These are phyloP conservation scores for Trachythela sp. DNA, from an alignment of 64 coral and sea anemone genomes.

Conservation along the genomic window DNA sequence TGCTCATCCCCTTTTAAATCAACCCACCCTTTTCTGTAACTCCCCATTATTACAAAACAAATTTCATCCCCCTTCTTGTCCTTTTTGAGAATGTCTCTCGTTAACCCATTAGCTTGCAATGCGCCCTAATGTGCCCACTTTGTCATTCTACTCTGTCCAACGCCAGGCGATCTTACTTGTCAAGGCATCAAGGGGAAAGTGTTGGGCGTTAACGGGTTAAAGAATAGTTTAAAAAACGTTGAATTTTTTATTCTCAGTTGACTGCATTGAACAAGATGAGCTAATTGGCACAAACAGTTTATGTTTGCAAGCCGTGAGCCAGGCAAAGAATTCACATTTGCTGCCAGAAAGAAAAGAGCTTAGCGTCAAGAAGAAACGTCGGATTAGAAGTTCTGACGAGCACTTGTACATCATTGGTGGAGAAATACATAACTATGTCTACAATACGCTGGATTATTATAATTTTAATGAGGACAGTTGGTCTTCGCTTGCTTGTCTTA, in stretches of 20 bases:
- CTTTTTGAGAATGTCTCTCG: no score
- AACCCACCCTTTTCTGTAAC: no score
- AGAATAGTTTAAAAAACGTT: no score
- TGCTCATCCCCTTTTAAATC: no score
- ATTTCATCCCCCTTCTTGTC: no score
- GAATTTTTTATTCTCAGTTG: slow-evolving; percentile 59
- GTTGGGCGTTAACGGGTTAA: no score
- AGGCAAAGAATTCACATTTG: slow-evolving; percentile 86
- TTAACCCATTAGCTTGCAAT: no score
- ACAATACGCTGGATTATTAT: slow-evolving; percentile 66
- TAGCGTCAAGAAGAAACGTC: slow-evolving; percentile 32
- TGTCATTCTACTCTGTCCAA: no score
- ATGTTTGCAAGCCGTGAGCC: slow-evolving; percentile 75
- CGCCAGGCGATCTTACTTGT: no score
- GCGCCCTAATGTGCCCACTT: no score
- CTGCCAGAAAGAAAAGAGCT: slow-evolving; percentile 77
- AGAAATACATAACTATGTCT: slow-evolving; percentile 88
- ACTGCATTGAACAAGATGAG: slow-evolving; percentile 85
- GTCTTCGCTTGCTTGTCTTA: slow-evolving; percentile 63
- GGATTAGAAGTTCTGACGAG: slow-evolving; percentile 55
- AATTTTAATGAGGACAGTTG: slow-evolving; percentile 69
- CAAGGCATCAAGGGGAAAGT: no score
- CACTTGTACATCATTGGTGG: slow-evolving; percentile 87
- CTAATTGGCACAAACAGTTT: slow-evolving; percentile 57
- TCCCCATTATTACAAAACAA: no score